Base-by-base conservation (phyloP, 2,797 vertebrate species). In the Falco peregrinus region DNA sequence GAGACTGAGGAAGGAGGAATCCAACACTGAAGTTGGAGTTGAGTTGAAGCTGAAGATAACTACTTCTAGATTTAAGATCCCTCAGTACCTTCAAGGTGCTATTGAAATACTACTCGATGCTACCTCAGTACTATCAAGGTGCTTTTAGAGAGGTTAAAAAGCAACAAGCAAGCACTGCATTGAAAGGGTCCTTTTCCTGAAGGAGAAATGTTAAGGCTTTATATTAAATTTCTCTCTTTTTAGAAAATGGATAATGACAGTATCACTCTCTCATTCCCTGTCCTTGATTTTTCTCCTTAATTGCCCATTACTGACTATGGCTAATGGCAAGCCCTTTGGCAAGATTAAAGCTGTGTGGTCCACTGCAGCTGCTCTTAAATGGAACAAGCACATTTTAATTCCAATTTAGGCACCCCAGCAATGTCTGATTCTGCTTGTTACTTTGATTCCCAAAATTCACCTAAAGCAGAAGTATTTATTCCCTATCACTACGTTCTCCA, bases 291-390 rank as follows among this genome's bases (percentile, higher is more conserved):
- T 69, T 69, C 18, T 4, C 11, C 26, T 53, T 51, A 28, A 31
- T 59, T 0, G 3, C 21, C 17, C 1, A 5, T 50, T 59, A 20
- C 29, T 67, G 16, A 21, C 15, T 16, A 0, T 35, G 41, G 31
- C 41, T 87, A 25, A 60, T 41, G 43, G 25, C 10, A 31, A 15
- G 18, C 7, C 6, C 20, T 16, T 89, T n/a, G 39, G 43, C 16
- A 68, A 39, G 51, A 24, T 28, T 18, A 19, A 65, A 37, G 24
- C 4, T 67, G 8, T 2, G 0, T 69, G 28, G 28, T 14, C 22
- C 9, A 2, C 31, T 85, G 26, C 13, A 57, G 33, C 28, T 47
- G 8, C n/a, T 47, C 29, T 39, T 35, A 29, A 3, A 12, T 31
- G 29, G 35, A 47, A 2, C 43, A 68, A 59, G 20, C 9, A 5